Conservation (phyloP, 2,888 invertebrate species). For the Cryptophagus acutangulus region DNA sequence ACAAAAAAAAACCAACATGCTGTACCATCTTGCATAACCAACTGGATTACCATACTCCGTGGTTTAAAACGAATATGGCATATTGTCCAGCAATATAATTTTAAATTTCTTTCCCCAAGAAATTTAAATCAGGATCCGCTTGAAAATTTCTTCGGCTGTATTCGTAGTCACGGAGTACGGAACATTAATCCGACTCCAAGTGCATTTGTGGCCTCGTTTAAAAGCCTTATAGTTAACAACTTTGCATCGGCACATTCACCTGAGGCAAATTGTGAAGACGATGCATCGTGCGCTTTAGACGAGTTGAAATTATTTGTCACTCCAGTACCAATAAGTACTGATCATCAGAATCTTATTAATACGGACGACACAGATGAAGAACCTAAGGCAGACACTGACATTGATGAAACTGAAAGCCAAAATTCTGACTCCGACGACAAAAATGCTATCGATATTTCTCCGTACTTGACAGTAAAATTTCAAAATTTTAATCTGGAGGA, state of each 20-base stretch:
- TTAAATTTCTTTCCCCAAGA: conserved; percentile 11
- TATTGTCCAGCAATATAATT: conserved; percentile 11
- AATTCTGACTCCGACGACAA: no score
- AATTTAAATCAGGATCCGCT: conserved; percentile 22
- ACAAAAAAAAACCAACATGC: conserved; percentile 6
- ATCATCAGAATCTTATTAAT: no score
- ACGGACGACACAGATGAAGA: no score
- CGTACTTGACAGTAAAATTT: no score
- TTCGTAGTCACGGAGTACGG: conserved; percentile 17
- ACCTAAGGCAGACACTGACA: no score
- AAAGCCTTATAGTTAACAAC: neutral
- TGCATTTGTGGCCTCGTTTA: neutral
- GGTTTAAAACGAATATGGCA: conserved; percentile 15
- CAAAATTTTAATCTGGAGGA: no score
- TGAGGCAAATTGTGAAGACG: neutral
- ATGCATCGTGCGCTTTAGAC: neutral
- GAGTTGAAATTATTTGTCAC: neutral
- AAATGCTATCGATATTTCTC: no score
- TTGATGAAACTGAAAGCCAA: no score
- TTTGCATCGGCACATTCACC: neutral
- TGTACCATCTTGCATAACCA: conserved; percentile 18
- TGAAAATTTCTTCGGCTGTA: conserved; percentile 19
- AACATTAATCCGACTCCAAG: conserved; percentile 7
- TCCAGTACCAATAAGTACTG: no score
- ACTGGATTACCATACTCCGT: conserved; percentile 20